Evolutionary conservation across 2,888 invertebrate genomes (phyloP), one percentile per base, ranked within the genome.

Genomic region (Falcaria lacertinaria): DNA sequence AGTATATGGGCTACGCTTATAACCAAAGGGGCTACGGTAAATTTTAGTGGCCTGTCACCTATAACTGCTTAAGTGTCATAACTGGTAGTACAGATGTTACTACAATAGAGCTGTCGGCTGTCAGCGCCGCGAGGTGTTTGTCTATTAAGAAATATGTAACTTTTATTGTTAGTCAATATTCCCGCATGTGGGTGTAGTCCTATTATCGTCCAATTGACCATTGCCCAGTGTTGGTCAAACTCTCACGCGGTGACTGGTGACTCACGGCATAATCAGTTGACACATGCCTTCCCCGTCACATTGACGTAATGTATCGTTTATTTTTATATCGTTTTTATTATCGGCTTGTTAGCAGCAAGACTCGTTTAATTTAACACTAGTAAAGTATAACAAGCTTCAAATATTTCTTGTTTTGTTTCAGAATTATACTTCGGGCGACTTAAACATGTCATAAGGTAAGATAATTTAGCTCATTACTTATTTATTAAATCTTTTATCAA

Each of bases 101-200:
- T n/a, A n/a, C 48, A 55, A 61, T 60, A 45, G 54, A 55, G 48
- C 46, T 44, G 49, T 51, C 54, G 45, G 45, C 47, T 57, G 57
- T 57, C 54, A 57, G 52, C 54, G 52, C 57, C 50, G 58, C 64
- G 60, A 69, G 61, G 58, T 59, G 60, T 60, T 64, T 69, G 69
- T 81, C 71, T 81, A 87, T 86, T 80, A 81, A 78, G 85, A 89
- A 74, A 81, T 78, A 88, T 87, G 84, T 84, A 85, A 80, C 80
- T 65, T 84, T 83, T 86, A 87, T 88, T 86, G 80, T 80, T 71
- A 79, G 82, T 88, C 87, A 87, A 88, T 89, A 86, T 65, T 71
- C 84, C 82, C 78, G 75, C 78, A 86, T 87, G 80, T 80, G 82
- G 85, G 83, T 65, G 75, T 58, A 52, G 48, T 47, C 52, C 74